A percentile compares a stretch with the other conserved stretches of the same genome.
Evolutionary conservation across 2,888 invertebrate species (phyloP).

Genomic region (Himalopsyche tibetana): DNA sequence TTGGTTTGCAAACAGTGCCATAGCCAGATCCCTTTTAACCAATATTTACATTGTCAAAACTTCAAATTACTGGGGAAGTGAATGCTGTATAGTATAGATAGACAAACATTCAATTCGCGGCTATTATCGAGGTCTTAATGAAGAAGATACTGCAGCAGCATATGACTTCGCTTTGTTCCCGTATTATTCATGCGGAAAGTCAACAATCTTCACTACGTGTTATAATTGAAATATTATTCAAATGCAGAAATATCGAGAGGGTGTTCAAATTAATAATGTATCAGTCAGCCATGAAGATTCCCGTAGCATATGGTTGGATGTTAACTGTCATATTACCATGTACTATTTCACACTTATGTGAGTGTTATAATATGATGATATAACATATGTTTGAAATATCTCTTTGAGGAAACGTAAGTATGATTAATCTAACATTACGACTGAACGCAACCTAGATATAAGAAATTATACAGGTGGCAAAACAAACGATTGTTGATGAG

Average conservation of each 20-base stretch:
- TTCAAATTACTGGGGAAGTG: conserved; percentile 59
- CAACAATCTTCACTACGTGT: conserved; percentile 56
- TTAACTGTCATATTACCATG: too few species aligned
- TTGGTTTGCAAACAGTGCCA: conserved; percentile 51
- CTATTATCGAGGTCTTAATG: neutral
- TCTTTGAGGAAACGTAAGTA: too few species aligned
- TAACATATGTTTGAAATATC: too few species aligned
- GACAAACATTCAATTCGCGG: conserved; percentile 50
- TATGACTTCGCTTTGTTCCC: conserved; percentile 49
- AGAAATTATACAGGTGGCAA: too few species aligned
- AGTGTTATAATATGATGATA: too few species aligned
- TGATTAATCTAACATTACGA: too few species aligned
- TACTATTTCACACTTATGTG: too few species aligned
- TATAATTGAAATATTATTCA: conserved; percentile 60
- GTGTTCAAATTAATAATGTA: neutral
- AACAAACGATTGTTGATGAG: too few species aligned
- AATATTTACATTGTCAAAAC: conserved; percentile 60
- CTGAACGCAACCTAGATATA: too few species aligned
- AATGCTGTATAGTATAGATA: conserved; percentile 48
- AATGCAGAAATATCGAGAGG: conserved; percentile 49
- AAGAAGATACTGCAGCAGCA: neutral
- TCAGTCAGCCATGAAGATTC: neutral
- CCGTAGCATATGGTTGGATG: neutral
- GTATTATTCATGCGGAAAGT: conserved; percentile 56
- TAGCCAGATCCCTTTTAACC: conserved; percentile 50